A percentile compares a stretch with the other conserved stretches of the same genome.
These are phyloP conservation scores for Lasioglossum malachurum DNA, from an alignment of 2,888 invertebrate species.

Conservation along the genomic window DNA sequence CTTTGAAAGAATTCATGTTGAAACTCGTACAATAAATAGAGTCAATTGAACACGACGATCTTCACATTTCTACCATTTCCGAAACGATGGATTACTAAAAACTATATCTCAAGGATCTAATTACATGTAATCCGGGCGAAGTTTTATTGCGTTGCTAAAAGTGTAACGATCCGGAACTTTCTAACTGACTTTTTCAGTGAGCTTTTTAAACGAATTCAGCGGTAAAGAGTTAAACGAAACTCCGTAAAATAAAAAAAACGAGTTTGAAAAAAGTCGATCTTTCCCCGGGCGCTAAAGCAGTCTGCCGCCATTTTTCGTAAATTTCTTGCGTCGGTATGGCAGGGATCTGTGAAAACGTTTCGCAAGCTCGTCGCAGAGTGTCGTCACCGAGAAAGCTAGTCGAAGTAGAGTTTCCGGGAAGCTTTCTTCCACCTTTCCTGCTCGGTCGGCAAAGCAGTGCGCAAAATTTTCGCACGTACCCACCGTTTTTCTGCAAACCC, in stretches of 20 bases:
- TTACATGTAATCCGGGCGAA: not conserved
- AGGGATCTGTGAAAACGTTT: constrained; percentile 5
- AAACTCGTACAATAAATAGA: not conserved
- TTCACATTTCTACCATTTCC: not conserved
- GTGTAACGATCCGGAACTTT: not conserved
- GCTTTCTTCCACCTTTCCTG: constrained; percentile 24
- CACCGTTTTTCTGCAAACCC: constrained; percentile 24
- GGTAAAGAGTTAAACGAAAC: not conserved
- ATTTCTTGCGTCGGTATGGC: constrained; percentile 45
- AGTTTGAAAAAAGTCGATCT: not conserved
- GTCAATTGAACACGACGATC: not conserved
- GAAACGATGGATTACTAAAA: not conserved
- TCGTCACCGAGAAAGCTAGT: constrained; percentile 52
- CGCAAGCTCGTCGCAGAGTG: constrained; percentile 33
- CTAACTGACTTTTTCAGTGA: not conserved
- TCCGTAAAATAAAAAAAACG: not conserved
- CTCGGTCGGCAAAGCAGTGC: constrained; percentile 57
- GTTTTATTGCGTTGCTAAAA: not conserved
- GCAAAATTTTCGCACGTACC: constrained; percentile 37
- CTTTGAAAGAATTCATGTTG: not conserved
- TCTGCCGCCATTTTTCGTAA: not conserved
- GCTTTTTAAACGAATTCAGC: not conserved
- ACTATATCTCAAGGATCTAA: not conserved
- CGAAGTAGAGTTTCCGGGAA: constrained; percentile 44
- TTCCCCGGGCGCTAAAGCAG: not conserved